phyloP scores from a whole-genome alignment of 2,797 vertebrate species.

The Syngnathus acus region DNA sequence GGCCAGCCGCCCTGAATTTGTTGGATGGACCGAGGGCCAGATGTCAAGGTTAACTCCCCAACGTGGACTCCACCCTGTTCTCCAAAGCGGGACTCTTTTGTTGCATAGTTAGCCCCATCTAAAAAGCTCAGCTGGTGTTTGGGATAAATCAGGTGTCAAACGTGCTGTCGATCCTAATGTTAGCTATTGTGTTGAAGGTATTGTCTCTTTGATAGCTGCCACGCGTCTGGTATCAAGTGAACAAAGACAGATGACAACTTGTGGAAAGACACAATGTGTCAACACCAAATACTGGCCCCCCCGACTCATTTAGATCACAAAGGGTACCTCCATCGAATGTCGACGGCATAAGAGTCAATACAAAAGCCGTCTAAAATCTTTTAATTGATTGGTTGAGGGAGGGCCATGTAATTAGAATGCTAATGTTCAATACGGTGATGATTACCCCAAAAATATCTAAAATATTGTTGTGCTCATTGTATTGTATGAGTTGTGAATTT shows the following conservation, averaged over 20 bases:
- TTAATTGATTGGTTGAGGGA: not conserved
- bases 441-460: not conserved
- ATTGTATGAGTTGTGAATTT: not conserved
- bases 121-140: constrained; percentile 50
- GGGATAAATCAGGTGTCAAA: constrained; percentile 66
- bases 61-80: constrained; percentile 30
- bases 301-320: not conserved
- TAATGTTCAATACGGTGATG: not conserved
- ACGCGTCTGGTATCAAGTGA: constrained; percentile 69
- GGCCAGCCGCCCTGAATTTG: constrained; percentile 53
- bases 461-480: not conserved
- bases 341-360: not conserved
- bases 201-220: constrained; percentile 71
- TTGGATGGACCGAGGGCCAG: constrained; percentile 55
- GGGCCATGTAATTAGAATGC: not conserved
- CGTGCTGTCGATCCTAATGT: constrained; percentile 33
- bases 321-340: not conserved
- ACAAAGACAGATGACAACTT: constrained; percentile 67
- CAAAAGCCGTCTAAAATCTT: not conserved
- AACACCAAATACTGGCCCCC: not conserved
- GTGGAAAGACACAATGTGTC: constrained; percentile 32
- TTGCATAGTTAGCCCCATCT: constrained; percentile 50
- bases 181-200: constrained; percentile 46
- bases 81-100: constrained; percentile 33
- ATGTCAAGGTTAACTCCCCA: constrained; percentile 61